Evolutionary conservation across 1,140 invertebrate species (phyloP).

Genomic region (Drosophila kikkawai): DNA sequence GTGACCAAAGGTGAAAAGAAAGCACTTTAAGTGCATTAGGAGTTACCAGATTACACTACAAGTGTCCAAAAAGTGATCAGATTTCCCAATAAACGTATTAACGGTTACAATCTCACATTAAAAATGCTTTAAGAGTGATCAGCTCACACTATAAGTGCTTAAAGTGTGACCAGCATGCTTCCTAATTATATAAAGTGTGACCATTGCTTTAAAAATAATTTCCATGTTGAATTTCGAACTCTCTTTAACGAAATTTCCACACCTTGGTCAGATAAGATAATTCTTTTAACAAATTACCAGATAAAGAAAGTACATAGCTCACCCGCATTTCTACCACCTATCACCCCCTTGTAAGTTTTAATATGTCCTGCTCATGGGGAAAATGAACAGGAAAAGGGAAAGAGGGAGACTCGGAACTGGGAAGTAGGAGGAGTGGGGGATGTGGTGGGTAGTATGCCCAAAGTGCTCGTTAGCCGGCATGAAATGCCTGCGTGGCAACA

Average conservation of each 20-base stretch:
- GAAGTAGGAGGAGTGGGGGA: background rate
- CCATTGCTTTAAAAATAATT: background rate
- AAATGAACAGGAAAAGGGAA: background rate
- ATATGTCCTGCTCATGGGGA: conserved; percentile 22
- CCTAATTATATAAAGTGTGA: background rate
- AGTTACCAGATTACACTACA: background rate
- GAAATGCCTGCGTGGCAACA: conserved; percentile 72
- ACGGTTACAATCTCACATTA: background rate
- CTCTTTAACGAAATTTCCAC: background rate
- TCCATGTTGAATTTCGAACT: background rate
- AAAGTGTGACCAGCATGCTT: too few species aligned
- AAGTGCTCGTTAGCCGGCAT: conserved; percentile 74
- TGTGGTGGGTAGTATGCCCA: conserved; percentile 55
- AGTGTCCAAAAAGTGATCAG: too few species aligned
- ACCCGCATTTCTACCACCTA: conserved; percentile 1
- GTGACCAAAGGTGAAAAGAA: background rate
- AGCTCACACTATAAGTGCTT: background rate
- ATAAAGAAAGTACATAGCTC: conserved; percentile 1
- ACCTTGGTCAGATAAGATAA: background rate
- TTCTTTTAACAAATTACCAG: conserved; percentile 5
- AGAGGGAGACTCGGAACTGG: conserved; percentile 4
- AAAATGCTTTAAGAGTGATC: background rate
- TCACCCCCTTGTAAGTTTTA: conserved; percentile 12
- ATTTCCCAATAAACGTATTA: too few species aligned
- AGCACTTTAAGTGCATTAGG: background rate